Evolutionary conservation across 2,113 vertebrate genomes (phyloP), one percentile per base, ranked within the genome.

Genomic region (Ardeotis arabs): DNA sequence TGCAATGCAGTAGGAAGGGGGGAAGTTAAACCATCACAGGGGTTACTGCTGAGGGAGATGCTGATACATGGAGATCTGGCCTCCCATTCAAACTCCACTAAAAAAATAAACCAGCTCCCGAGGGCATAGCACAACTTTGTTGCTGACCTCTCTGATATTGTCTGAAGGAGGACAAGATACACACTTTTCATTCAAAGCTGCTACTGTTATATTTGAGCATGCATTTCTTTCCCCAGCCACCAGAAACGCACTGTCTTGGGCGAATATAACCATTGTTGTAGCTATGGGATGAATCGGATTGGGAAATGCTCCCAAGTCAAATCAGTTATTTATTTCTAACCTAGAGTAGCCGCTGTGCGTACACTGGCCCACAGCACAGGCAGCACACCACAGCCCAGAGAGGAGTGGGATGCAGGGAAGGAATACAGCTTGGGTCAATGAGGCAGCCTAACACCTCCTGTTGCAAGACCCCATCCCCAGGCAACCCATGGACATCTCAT

Each of bases 331-430:
- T 68, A 50, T 64, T 59, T 76, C 59, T 77, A 60, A 47, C 31
- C 53, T 47, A 35, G 28, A 53, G 24, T 0, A 49, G 37, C n/a
- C 20, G 8, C 29, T 35, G 23, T 49, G 27, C 1, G 20, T 6
- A 15, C 2, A 0, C 19, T n/a, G 75, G 66, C 69, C 81, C 24
- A n/a, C 0, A 1, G 45, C 9, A 7, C 49, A 39, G 35, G 49
- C 72, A 78, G 66, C 28, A 49, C 23, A 35, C 8, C 21, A 28
- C 29, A 45, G 76, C 29, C 37, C 81, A 63, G 66, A 41, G 37
- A 87, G 56, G 15, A 29, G 18, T 2, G 35, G 15, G 41, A 33
- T 13, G 24, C 14, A 62, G 28, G 28, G 28, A 37, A 39, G n/a
- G 58, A 79, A 47, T 16, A 44, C 6, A 2, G 9, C 28, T 16